Conservation (phyloP, 2,888 invertebrate genomes). For the Morpho helenor region DNA sequence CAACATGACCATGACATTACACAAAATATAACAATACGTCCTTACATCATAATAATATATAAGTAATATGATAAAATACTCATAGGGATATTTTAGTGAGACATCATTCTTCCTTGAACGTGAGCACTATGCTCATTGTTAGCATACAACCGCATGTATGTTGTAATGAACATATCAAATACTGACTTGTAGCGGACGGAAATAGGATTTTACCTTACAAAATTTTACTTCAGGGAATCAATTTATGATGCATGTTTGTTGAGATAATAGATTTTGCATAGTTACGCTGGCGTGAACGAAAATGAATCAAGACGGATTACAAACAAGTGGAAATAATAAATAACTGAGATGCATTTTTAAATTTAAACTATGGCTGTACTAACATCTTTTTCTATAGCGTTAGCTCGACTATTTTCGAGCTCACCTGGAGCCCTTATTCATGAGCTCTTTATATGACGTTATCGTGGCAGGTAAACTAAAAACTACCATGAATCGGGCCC, state of each 20-base stretch:
- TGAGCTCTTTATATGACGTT: too few species aligned
- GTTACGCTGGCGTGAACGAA: not conserved
- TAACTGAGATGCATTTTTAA: not conserved
- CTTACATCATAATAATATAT: too few species aligned
- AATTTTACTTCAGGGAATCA: not conserved
- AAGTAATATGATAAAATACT: not conserved
- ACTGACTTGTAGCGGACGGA: not conserved
- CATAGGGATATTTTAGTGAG: not conserved
- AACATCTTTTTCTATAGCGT: too few species aligned
- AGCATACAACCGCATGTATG: not conserved
- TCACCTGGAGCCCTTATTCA: not conserved
- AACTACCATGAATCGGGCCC: too few species aligned
- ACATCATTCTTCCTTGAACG: too few species aligned
- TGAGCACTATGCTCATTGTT: too few species aligned
- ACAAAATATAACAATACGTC: too few species aligned
- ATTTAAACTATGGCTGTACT: too few species aligned
- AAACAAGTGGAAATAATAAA: too few species aligned
- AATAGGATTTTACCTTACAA: constrained; percentile 2
- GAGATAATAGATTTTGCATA: not conserved
- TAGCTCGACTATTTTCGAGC: too few species aligned
- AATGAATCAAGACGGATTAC: not conserved
- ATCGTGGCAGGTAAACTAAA: too few species aligned
- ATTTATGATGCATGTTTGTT: not conserved
- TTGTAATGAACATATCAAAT: constrained; percentile 1
- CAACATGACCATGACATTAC: too few species aligned